phyloP scores from a whole-genome alignment of 30 jellyfish, hydroid and myxozoan genomes.

The Aurelia aurita complex sp. Pacific region DNA sequence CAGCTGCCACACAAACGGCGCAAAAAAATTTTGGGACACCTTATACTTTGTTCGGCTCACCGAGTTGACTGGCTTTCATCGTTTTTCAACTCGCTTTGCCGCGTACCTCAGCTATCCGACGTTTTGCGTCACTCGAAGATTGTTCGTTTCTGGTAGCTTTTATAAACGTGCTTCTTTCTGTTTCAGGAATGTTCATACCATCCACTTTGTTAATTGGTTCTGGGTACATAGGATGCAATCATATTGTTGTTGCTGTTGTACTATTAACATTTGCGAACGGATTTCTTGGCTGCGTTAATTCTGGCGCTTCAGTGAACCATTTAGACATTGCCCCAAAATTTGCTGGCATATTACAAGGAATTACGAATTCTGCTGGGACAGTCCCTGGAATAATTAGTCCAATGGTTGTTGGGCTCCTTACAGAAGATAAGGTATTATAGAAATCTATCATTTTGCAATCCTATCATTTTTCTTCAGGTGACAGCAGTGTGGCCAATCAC shows the following conservation, averaged over 20 bases:
- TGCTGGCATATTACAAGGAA: constrained; percentile 70
- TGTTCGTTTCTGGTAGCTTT: too few relatives aligned
- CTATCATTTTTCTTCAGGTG: too few relatives aligned
- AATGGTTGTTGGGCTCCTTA: constrained; percentile 64
- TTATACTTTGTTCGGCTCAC: too few relatives aligned
- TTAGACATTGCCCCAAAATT: constrained; percentile 70
- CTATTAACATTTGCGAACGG: constrained; percentile 62
- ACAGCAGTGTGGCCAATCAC: too few relatives aligned
- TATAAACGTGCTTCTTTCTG: neutral
- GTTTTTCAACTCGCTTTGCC: too few relatives aligned
- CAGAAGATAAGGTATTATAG: constrained; percentile 62
- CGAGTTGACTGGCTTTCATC: too few relatives aligned
- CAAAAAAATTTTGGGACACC: too few relatives aligned
- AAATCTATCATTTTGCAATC: too few relatives aligned
- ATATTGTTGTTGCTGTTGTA: constrained; percentile 44
- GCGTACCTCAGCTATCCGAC: too few relatives aligned
- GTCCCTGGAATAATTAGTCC: constrained; percentile 75
- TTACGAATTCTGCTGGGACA: constrained; percentile 65
- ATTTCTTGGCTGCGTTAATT: constrained; percentile 20
- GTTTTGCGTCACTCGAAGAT: too few relatives aligned
- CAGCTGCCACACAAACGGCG: too few relatives aligned
- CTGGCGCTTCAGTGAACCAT: constrained; percentile 61
- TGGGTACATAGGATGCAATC: constrained; percentile 68
- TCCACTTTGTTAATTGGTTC: constrained; percentile 47
- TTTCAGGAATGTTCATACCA: constrained; percentile 57